Conservation (phyloP, 2,113 vertebrate genomes). For the Prionailurus viverrinus region DNA sequence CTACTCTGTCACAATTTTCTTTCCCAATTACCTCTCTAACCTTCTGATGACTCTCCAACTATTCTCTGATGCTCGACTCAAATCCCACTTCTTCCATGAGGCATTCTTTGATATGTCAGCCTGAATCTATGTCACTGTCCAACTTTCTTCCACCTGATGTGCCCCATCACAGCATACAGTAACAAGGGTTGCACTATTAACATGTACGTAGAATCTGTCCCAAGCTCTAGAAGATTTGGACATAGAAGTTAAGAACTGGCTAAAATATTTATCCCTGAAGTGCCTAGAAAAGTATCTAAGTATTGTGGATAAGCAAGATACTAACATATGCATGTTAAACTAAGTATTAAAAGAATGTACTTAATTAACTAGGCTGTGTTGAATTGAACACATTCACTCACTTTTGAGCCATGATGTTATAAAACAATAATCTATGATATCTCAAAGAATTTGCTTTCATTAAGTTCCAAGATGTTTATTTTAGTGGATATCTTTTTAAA, state of each 20-base stretch:
- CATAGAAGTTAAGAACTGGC: not conserved
- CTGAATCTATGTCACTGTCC: not conserved
- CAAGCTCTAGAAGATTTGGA: not conserved
- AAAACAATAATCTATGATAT: not conserved
- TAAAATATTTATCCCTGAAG: not conserved
- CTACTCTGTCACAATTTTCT: not conserved
- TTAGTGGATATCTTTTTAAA: not conserved
- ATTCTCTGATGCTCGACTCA: not conserved
- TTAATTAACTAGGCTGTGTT: not conserved
- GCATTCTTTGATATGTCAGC: not conserved
- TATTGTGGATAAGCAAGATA: not conserved
- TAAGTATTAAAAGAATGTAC: not conserved
- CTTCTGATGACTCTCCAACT: not conserved
- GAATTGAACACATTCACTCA: not conserved
- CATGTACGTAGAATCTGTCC: not conserved
- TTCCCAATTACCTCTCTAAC: not conserved
- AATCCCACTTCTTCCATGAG: not conserved
- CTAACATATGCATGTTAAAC: not conserved
- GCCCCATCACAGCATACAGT: accelerated
- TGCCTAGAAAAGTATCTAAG: not conserved
- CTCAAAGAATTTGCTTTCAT: not conserved
- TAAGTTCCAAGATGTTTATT: not conserved
- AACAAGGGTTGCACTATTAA: not conserved
- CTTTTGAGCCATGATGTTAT: not conserved
- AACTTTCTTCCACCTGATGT: not conserved